Percentiles rank a stretch among this genome's conserved stretches.
Conservation (phyloP, 2,888 invertebrate genomes). For the Lochmaea capreae region DNA sequence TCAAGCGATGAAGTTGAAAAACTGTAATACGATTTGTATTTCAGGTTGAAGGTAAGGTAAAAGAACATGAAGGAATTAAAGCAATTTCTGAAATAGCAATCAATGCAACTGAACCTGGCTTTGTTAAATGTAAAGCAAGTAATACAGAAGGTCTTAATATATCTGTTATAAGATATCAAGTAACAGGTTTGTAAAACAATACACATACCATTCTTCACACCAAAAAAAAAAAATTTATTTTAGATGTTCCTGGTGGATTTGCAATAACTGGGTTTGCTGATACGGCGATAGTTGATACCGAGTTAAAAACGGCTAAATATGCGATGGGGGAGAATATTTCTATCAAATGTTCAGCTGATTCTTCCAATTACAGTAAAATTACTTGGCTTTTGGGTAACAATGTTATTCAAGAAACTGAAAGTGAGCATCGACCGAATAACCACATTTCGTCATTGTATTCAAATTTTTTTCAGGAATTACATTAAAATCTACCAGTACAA, state of each 20-base stretch:
- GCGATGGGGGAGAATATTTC: constrained; percentile 70
- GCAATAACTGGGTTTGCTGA: constrained; percentile 64
- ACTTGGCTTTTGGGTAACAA: constrained; percentile 64
- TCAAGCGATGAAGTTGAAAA: not conserved
- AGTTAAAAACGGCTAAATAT: constrained; percentile 52
- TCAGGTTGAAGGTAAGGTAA: constrained; percentile 41
- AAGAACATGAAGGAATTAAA: constrained; percentile 44
- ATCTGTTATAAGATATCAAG: constrained; percentile 43
- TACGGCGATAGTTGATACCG: constrained; percentile 56
- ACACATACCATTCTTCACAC: too few relatives aligned
- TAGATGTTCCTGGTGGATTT: constrained; percentile 67
- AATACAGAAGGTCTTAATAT: constrained; percentile 61
- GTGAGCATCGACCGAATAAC: constrained; percentile 40
- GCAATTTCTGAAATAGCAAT: constrained; percentile 62
- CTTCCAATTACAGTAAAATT: constrained; percentile 68
- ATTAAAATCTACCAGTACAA: constrained; percentile 45
- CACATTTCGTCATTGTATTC: constrained; percentile 1
- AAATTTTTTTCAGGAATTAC: constrained; percentile 25
- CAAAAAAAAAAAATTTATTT: too few relatives aligned
- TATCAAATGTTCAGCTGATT: constrained; percentile 71
- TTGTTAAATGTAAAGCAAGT: constrained; percentile 64
- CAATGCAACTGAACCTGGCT: constrained; percentile 64
- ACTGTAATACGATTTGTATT: constrained; percentile 14
- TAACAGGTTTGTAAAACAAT: constrained; percentile 48
- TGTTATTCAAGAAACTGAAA: constrained; percentile 20